These are phyloP conservation scores for Meriones psammophilus DNA, from an alignment of 2,797 vertebrate species.

Conservation along the genomic window DNA sequence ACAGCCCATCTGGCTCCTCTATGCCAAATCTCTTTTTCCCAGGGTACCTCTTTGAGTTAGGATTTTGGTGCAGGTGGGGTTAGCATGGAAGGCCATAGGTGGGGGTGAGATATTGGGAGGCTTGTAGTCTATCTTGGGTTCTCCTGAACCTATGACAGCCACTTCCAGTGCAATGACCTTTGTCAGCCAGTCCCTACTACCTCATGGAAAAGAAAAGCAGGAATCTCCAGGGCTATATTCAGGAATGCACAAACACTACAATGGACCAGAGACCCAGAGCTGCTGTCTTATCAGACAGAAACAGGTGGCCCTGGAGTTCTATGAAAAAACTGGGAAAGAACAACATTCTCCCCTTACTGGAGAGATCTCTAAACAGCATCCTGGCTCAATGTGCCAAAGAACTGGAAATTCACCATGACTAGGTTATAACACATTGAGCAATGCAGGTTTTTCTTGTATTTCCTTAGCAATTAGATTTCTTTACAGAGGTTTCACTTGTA, in stretches of 20 bases:
- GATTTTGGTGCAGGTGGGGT: background rate
- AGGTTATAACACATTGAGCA: background rate
- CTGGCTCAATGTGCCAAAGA: accelerated
- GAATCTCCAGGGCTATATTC: background rate
- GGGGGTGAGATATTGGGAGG: background rate
- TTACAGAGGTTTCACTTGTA: constrained; percentile 51
- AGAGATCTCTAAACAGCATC: background rate
- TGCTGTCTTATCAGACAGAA: background rate
- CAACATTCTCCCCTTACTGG: background rate
- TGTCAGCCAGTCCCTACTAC: background rate
- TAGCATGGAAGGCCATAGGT: background rate
- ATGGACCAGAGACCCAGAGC: background rate
- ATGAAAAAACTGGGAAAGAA: background rate
- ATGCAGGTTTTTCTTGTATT: background rate
- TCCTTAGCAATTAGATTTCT: constrained; percentile 21
- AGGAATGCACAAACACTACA: background rate
- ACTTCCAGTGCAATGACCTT: background rate
- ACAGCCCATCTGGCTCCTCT: background rate
- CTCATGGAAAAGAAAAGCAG: background rate
- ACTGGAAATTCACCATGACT: background rate
- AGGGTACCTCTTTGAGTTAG: background rate
- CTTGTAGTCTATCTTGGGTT: background rate
- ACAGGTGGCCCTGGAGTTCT: background rate
- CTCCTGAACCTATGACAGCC: background rate
- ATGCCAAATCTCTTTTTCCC: background rate